A percentile compares a stretch with the other conserved stretches of the same genome.
Evolutionary conservation across 64 coral and sea anemone species (phyloP).

Genomic region (Astreopora myriophthalma): DNA sequence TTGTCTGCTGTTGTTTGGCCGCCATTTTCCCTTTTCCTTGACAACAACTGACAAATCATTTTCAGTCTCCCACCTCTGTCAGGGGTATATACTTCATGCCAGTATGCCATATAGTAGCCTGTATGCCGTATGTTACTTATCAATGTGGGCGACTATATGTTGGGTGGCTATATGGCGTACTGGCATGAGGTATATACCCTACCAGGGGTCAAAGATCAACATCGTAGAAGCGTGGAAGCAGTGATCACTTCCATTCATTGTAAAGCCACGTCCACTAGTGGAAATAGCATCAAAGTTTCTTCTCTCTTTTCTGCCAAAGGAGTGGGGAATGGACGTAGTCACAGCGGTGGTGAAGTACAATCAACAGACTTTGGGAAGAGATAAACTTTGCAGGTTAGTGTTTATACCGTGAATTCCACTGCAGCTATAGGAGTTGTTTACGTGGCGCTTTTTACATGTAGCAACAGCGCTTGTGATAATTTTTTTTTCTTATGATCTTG

Average conservation of each 20-base stretch:
- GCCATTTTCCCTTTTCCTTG: slow-evolving; percentile 88
- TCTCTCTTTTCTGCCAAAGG: background rate
- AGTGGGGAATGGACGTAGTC: slow-evolving; percentile 53
- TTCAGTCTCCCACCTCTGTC: slow-evolving; percentile 28
- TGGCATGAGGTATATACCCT: too few species aligned
- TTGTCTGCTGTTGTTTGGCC: slow-evolving; percentile 64
- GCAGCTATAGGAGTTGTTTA: background rate
- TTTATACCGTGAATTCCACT: background rate
- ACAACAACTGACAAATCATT: slow-evolving; percentile 13
- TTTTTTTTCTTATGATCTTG: background rate
- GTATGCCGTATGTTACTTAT: too few species aligned
- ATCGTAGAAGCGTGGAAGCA: too few species aligned
- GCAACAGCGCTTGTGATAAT: background rate
- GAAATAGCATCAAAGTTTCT: background rate
- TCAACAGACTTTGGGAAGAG: slow-evolving; percentile 77
- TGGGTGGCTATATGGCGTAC: too few species aligned
- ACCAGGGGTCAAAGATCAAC: too few species aligned
- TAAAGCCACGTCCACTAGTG: too few species aligned
- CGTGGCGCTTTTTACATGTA: background rate
- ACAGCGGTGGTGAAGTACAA: slow-evolving; percentile 77
- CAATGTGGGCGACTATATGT: too few species aligned
- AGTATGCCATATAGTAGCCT: too few species aligned
- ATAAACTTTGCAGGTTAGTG: slow-evolving; percentile 82
- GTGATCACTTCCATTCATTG: too few species aligned
- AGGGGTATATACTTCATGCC: too few species aligned